phyloP scores from a whole-genome alignment of 2,797 vertebrate species.

The Ciconia nigra region DNA sequence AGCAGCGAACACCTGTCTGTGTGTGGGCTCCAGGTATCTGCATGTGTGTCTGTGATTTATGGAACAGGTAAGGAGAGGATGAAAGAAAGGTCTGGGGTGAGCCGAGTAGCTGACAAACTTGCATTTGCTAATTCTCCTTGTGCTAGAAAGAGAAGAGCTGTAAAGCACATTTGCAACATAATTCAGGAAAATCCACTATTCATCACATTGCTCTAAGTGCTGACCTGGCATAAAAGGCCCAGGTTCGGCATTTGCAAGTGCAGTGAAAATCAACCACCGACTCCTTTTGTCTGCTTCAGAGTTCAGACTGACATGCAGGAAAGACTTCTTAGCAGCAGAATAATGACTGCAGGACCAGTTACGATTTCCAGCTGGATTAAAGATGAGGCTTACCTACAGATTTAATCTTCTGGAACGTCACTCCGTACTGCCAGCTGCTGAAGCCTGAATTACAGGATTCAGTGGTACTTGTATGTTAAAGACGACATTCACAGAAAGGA shows the following conservation, averaged over 20 bases:
- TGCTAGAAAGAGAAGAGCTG: not conserved
- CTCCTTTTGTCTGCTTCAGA: not conserved
- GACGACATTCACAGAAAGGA: not conserved
- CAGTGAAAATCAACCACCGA: not conserved
- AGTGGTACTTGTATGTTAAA: not conserved
- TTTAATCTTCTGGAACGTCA: not conserved
- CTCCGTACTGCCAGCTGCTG: not conserved
- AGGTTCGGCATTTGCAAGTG: not conserved
- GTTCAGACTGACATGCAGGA: not conserved
- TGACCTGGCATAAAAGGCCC: not conserved
- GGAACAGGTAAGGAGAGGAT: not conserved
- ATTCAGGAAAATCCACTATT: not conserved
- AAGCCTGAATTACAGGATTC: constrained; percentile 18
- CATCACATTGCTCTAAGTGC: not conserved
- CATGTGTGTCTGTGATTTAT: not conserved
- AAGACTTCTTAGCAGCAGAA: not conserved
- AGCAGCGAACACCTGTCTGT: not conserved
- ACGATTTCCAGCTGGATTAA: not conserved
- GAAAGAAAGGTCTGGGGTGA: not conserved
- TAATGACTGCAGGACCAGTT: not conserved
- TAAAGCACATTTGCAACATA: not conserved
- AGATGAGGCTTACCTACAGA: not conserved
- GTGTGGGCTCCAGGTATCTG: not conserved
- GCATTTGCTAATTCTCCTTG: not conserved
- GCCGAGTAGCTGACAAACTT: constrained; percentile 20